Conservation (phyloP, 2,888 invertebrate species). For the Adela reaumurella region DNA sequence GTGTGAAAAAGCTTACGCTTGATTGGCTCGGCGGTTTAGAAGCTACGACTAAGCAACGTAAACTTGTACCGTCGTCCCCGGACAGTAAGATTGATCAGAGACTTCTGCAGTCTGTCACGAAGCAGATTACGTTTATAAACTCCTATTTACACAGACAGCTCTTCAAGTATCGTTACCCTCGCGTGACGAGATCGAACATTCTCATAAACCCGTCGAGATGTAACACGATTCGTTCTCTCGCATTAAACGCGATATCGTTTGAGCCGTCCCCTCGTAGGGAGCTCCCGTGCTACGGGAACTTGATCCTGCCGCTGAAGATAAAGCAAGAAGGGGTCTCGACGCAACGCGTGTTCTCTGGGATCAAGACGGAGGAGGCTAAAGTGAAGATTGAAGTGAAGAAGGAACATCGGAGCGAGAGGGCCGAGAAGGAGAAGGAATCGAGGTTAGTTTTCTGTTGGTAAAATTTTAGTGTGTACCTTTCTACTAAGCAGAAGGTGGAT, state of each 20-base stretch:
- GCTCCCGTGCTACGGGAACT: conserved; percentile 45
- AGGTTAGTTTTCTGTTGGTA: too few species aligned
- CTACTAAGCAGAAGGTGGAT: too few species aligned
- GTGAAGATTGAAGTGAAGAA: conserved; percentile 3
- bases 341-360: conserved; percentile 26
- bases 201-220: conserved; percentile 30
- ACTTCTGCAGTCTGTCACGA: conserved; percentile 40
- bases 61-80: conserved; percentile 24
- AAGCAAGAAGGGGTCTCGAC: conserved; percentile 31
- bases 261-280: conserved; percentile 36
- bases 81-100: conserved; percentile 34
- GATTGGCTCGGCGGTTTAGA: conserved; percentile 35
- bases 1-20: conserved; percentile 16
- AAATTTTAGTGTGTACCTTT: too few species aligned
- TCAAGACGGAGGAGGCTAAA: conserved; percentile 21
- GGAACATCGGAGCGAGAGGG: not conserved
- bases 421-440: not conserved
- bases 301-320: conserved; percentile 42
- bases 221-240: conserved; percentile 30
- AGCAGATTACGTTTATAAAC: conserved; percentile 41
- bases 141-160: conserved; percentile 36
- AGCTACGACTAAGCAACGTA: conserved; percentile 33
- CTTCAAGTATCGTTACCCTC: conserved; percentile 43
- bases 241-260: conserved; percentile 37
- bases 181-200: conserved; percentile 41